A percentile compares a stretch with the other conserved stretches of the same genome.
Evolutionary conservation across 2,888 invertebrate genomes (phyloP).

Genomic region (Plebejus melissa): DNA sequence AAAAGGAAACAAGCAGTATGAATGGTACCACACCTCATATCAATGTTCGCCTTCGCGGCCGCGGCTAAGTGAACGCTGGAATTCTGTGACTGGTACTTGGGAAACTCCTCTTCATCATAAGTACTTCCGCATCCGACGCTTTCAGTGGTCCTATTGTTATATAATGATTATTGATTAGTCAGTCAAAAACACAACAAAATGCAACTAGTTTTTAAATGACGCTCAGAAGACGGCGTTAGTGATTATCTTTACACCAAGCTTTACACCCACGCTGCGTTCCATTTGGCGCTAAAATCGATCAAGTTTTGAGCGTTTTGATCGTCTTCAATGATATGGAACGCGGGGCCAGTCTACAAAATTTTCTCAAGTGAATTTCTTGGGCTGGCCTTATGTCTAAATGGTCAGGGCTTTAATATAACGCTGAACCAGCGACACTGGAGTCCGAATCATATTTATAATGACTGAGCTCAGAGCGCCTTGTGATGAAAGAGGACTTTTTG

Average conservation of each 20-base stretch:
- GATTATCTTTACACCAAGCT: neutral
- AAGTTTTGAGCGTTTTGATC: no score
- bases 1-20: neutral
- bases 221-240: neutral
- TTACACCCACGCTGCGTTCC: no score
- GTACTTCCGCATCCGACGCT: conserved; percentile 45
- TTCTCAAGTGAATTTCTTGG: conserved; percentile 21
- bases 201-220: neutral
- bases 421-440: no score
- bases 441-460: no score
- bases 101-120: neutral
- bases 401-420: no score
- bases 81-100: conserved; percentile 42
- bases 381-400: no score
- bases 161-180: neutral
- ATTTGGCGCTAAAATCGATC: no score
- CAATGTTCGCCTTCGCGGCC: conserved; percentile 47
- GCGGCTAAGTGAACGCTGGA: conserved; percentile 58
- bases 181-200: neutral
- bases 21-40: conserved; percentile 50
- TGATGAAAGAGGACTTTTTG: no score
- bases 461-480: no score
- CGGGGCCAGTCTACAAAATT: no score
- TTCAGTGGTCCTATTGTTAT: neutral
- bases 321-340: no score